Evolutionary conservation across 2,888 invertebrate genomes (phyloP), one percentile per base, ranked within the genome.

Genomic region (Protodeltote pygarga): DNA sequence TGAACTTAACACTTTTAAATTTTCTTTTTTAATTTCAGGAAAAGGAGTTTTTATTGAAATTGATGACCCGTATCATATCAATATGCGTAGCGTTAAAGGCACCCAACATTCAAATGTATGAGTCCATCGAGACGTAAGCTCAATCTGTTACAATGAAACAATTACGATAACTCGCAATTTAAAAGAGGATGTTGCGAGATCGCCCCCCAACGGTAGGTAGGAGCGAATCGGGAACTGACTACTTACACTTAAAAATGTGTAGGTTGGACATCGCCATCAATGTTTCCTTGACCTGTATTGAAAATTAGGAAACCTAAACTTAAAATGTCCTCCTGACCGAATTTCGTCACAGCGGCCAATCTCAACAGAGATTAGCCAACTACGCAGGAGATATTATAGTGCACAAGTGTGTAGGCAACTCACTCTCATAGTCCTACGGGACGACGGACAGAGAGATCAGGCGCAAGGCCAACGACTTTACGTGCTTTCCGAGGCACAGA

Each of bases 111-210:
- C 79, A 71, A 85, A 75, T 79, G 74, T 73, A 71, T 65, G 71
- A 75, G 64, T 66, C 59, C 67, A 67, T 66, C 63, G 76, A 75
- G 73, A 79, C 71, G 67, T 73, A 75, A 79, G 76, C 78, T 79
- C 86, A 91, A 89, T 89, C 87, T 87, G 87, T 75, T 85, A 85
- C 88, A 90, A 89, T 88, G 87, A 89, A 89, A 87, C 90, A 92
- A 92, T 92, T 92, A 92, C 90, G 87, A 90, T 92, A 89, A 89
- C 86, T 87, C 90, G 90, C 91, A 91, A 92, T 92, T 90, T 91
- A 89, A 83, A 84, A 82, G 83, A 89, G 92, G 92, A 92, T 89
- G 92, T 92, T 88, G 89, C 92, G 88, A 87, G 89, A 87, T 86
- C 87, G 65, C 85, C 90, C 89, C 88, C 77, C 80, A 77, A 78